Evolutionary conservation across 2,797 vertebrate species (phyloP).

Genomic region (Megalops cyprinoides): DNA sequence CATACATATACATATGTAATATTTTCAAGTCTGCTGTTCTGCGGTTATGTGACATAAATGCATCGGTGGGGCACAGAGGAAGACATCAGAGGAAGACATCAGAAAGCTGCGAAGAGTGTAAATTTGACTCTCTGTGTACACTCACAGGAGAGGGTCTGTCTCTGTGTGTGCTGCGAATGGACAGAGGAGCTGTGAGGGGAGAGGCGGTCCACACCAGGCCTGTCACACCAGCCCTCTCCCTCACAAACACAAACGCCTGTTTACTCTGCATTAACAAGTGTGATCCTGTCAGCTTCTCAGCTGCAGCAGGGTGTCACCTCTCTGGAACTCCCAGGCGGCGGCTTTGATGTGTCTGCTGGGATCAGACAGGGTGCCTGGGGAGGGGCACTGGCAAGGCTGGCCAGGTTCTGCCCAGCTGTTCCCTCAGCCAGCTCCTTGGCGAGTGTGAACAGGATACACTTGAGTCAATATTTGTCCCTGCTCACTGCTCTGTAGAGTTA

Average conservation of each 20-base stretch:
- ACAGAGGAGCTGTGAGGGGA: neutral
- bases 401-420: constrained; percentile 70
- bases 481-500: neutral
- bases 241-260: constrained; percentile 54
- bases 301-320: constrained; percentile 61
- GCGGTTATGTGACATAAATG: neutral
- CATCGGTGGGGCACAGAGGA: neutral
- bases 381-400: constrained; percentile 56
- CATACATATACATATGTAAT: neutral
- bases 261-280: constrained; percentile 64
- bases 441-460: constrained; percentile 45
- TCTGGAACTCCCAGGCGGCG: constrained; percentile 45
- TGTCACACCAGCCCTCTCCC: constrained; percentile 8
- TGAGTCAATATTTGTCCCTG: constrained; percentile 64
- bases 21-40: neutral
- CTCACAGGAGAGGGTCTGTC: neutral
- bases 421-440: constrained; percentile 52
- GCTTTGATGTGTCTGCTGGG: constrained; percentile 70
- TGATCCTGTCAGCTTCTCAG: constrained; percentile 58
- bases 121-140: neutral
- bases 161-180: neutral
- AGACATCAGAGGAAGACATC: neutral
- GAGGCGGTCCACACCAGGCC: neutral
- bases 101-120: too few species aligned
- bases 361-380: constrained; percentile 51